phyloP scores from a whole-genome alignment of 2,888 invertebrate species.

The Mechanitis mazaeus region DNA sequence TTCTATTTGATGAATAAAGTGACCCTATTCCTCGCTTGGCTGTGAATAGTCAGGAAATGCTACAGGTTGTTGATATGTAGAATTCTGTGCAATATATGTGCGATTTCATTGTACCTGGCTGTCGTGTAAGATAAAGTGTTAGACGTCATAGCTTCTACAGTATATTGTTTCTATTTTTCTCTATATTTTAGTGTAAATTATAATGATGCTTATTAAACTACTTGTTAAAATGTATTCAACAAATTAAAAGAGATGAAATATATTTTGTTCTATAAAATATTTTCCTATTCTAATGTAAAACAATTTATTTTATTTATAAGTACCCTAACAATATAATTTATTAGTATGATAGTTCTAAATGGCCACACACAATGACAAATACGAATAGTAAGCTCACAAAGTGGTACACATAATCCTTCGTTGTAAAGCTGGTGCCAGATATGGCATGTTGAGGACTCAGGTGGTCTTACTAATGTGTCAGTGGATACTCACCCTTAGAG shows the following conservation, averaged over 20 bases:
- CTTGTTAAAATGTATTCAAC: too few species aligned
- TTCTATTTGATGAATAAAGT: constrained; percentile 26
- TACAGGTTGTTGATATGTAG: constrained; percentile 26
- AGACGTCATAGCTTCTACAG: constrained; percentile 7
- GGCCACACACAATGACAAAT: not conserved
- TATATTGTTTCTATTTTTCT: constrained; percentile 25
- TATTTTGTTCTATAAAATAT: too few species aligned
- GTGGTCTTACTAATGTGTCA: constrained; percentile 17
- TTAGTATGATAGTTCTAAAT: not conserved
- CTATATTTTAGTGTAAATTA: too few species aligned
- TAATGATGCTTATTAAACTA: too few species aligned
- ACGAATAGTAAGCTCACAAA: constrained; percentile 6
- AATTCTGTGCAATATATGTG: constrained; percentile 7
- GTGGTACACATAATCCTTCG: constrained; percentile 4
- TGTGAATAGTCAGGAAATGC: constrained; percentile 27
- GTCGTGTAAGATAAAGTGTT: constrained; percentile 14
- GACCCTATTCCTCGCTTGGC: constrained; percentile 22
- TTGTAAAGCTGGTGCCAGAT: constrained; percentile 29
- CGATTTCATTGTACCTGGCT: constrained; percentile 10
- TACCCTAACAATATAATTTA: too few species aligned
- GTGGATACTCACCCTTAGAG: constrained; percentile 10
- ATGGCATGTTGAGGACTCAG: constrained; percentile 14
- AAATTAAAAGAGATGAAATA: too few species aligned
- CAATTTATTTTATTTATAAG: too few species aligned
- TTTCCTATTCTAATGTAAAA: too few species aligned